These are phyloP conservation scores for Exocentrus adspersus DNA, from an alignment of 2,888 invertebrate species.

Conservation along the genomic window DNA sequence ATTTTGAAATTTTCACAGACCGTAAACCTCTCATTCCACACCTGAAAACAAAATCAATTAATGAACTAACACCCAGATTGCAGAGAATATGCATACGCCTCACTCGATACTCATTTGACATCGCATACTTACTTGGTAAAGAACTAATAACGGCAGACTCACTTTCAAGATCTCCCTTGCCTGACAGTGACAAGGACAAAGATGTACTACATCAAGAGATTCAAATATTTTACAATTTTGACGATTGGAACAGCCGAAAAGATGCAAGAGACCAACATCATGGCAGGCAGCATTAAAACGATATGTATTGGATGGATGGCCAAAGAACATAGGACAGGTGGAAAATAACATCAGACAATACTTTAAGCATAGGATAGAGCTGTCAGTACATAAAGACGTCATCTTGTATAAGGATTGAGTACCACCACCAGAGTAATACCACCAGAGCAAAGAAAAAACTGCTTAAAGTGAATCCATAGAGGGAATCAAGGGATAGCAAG, in stretches of 20 bases:
- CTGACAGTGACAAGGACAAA: neutral
- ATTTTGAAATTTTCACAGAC: slow-evolving; percentile 54
- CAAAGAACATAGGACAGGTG: no score
- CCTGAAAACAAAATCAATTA: slow-evolving; percentile 52
- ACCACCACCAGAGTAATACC: no score
- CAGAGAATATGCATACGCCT: slow-evolving; percentile 53
- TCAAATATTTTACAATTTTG: slow-evolving; percentile 3
- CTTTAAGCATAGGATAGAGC: neutral
- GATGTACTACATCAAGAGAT: slow-evolving; percentile 18
- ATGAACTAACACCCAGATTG: slow-evolving; percentile 55
- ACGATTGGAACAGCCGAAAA: neutral
- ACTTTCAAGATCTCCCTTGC: slow-evolving; percentile 3
- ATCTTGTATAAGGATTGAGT: slow-evolving; percentile 12
- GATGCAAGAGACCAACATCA: neutral
- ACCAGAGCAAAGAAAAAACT: neutral
- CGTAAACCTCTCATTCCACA: slow-evolving; percentile 55
- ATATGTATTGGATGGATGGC: neutral
- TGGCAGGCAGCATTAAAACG: neutral
- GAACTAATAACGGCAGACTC: slow-evolving; percentile 1
- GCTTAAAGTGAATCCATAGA: slow-evolving; percentile 6
- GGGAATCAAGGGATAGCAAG: slow-evolving; percentile 14
- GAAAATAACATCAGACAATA: neutral
- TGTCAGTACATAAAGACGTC: neutral
- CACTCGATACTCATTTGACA: neutral
- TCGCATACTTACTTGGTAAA: neutral